Evolutionary conservation across 2,797 vertebrate species (phyloP), one percentile per base, ranked within the genome.

Genomic region (Chrysocyon brachyurus): DNA sequence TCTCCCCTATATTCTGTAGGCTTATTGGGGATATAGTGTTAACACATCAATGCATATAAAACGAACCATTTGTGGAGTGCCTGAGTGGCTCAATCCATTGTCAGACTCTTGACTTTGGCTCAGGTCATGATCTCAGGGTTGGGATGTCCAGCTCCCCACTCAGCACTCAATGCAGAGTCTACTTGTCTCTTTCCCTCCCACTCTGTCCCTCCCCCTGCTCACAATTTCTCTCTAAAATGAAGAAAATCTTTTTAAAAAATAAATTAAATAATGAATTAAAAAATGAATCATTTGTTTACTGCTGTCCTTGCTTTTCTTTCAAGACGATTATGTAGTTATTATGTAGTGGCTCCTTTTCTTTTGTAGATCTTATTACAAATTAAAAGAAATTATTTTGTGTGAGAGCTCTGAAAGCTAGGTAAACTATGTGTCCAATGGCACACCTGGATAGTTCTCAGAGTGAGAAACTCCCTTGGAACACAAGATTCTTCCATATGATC

Each of bases 261-360:
- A n/a, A 68, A 64, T 64, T 46, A 46, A 46, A 46, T 46, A 46
- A 46, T 46, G 6, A 63, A 66, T 61, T 5, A 4, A 61, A 31
- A 92, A 95, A 78, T 4, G 2, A 90, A n/a, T 22, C 33, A 28
- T 89, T 96, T 90, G 5, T 61, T 94, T 68, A 40, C 63, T 61
- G 1, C 63, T 94, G n/a, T 61, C 24, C 6, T 10, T 75, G 56
- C 14, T 93, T 94, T 95, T 87, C 78, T 88, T 75, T 52, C 33
- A 90, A 87, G 63, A 95, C 87, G 31, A 84, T 89, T 91, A 85
- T 16, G 11, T 84, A 46, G 4, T 92, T n/a, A n/a, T n/a, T n/a
- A n/a, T n/a, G n/a, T n/a, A n/a, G n/a, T n/a, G n/a, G n/a, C n/a
- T n/a, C n/a, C n/a, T 77, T 87, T 92, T 70, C 16, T 92, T 81